Conservation (phyloP, 2,888 invertebrate genomes). For the Ochropleura leucogaster region DNA sequence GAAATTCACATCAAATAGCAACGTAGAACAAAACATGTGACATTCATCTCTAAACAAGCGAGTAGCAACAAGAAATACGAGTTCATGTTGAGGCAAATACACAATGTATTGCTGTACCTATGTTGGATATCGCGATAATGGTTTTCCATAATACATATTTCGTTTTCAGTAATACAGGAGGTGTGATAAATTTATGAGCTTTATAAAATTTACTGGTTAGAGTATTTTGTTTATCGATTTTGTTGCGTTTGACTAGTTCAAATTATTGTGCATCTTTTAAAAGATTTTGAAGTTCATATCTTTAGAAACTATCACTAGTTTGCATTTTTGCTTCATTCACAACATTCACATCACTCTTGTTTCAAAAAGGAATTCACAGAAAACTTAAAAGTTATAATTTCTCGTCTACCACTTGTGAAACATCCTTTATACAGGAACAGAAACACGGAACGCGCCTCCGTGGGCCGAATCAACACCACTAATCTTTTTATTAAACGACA, state of each 20-base stretch:
- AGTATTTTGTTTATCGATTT: background rate
- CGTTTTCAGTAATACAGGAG: slow-evolving; percentile 26
- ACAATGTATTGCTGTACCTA: slow-evolving; percentile 52
- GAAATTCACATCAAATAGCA: slow-evolving; percentile 74
- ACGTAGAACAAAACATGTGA: slow-evolving; percentile 66
- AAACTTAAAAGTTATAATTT: slow-evolving; percentile 7
- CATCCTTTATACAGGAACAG: slow-evolving; percentile 75
- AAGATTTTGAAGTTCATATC: background rate
- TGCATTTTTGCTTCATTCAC: no score
- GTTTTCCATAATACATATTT: slow-evolving; percentile 42
- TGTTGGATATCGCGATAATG: slow-evolving; percentile 45
- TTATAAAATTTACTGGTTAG: no score
- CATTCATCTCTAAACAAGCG: slow-evolving; percentile 73
- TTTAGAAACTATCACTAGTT: background rate
- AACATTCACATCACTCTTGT: background rate
- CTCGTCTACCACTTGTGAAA: slow-evolving; percentile 58
- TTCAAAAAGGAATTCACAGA: background rate
- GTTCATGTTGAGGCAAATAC: slow-evolving; percentile 66
- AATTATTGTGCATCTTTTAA: no score
- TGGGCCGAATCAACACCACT: slow-evolving; percentile 85
- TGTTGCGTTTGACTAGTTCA: background rate
- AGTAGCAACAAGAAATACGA: slow-evolving; percentile 72
- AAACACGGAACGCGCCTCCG: slow-evolving; percentile 78
- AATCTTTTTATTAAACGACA: slow-evolving; percentile 86
- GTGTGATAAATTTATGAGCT: background rate